A percentile compares a stretch with the other conserved stretches of the same genome.
Conservation (phyloP, 2,113 vertebrate genomes). For the Suricata suricatta region DNA sequence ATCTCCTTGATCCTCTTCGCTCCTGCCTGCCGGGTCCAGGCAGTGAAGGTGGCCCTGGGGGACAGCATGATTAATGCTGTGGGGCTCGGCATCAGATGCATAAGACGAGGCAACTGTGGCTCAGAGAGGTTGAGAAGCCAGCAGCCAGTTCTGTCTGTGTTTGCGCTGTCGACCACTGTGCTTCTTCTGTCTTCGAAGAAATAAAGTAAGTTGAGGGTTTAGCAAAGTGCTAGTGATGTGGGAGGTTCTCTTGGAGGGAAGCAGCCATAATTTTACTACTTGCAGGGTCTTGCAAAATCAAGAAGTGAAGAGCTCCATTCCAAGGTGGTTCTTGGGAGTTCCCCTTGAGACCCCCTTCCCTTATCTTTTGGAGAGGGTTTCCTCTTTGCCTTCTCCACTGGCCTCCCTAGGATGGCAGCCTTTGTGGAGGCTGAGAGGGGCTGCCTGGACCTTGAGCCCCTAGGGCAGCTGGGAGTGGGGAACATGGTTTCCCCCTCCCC, state of each 20-base stretch:
- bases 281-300: background rate
- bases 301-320: background rate
- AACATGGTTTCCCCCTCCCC: background rate
- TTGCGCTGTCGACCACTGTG: background rate
- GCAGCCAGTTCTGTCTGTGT: background rate
- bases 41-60: background rate
- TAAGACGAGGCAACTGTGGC: background rate
- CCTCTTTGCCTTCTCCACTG: background rate
- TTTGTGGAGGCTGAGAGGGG: background rate
- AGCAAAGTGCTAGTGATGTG: background rate
- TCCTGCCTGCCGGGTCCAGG: background rate
- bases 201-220: conserved; percentile 24
- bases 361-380: background rate
- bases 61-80: background rate
- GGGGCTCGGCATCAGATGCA: background rate
- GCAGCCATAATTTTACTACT: conserved; percentile 18
- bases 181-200: conserved; percentile 32
- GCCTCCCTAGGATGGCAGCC: background rate
- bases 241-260: background rate
- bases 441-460: background rate
- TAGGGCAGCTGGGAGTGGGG: background rate
- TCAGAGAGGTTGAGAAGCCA: conserved; percentile 49
- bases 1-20: background rate
- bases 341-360: background rate
- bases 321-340: conserved; percentile 32